phyloP scores from a whole-genome alignment of 2,888 invertebrate species.

The Synanthedon tipuliformis region DNA sequence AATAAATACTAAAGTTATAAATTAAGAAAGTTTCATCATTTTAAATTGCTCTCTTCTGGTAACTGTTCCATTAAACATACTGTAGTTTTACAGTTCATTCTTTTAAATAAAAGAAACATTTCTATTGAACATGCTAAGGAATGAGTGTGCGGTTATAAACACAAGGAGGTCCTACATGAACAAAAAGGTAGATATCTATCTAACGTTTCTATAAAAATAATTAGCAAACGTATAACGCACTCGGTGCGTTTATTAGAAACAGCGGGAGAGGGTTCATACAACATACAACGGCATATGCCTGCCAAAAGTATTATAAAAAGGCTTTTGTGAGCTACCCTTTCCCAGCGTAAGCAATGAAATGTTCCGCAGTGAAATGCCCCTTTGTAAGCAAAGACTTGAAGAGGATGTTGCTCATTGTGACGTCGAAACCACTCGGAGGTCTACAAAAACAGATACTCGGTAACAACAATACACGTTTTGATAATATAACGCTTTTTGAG shows the following conservation, averaged over 20 bases:
- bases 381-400: slow-evolving; percentile 48
- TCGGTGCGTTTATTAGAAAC: slow-evolving; percentile 37
- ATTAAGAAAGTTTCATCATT: too few relatives aligned
- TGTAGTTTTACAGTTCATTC: too few relatives aligned
- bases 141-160: too few relatives aligned
- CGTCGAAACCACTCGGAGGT: slow-evolving; percentile 38
- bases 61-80: too few relatives aligned
- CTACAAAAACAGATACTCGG: slow-evolving; percentile 46
- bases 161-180: neutral
- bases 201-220: slow-evolving; percentile 17
- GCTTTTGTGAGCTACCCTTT: slow-evolving; percentile 57
- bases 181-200: neutral
- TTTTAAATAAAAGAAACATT: too few relatives aligned
- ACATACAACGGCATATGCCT: slow-evolving; percentile 36
- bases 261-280: slow-evolving; percentile 33
- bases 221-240: slow-evolving; percentile 31
- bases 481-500: slow-evolving; percentile 50
- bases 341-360: slow-evolving; percentile 20
- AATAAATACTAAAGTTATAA: too few relatives aligned
- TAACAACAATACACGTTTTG: slow-evolving; percentile 56
- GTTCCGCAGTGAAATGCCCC: slow-evolving; percentile 45
- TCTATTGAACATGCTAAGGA: too few relatives aligned
- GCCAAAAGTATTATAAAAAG: slow-evolving; percentile 60
- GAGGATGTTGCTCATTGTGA: slow-evolving; percentile 34
- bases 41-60: too few relatives aligned